Conservation (phyloP, 1,140 invertebrate species). For the Schmidtea mediterranea region DNA sequence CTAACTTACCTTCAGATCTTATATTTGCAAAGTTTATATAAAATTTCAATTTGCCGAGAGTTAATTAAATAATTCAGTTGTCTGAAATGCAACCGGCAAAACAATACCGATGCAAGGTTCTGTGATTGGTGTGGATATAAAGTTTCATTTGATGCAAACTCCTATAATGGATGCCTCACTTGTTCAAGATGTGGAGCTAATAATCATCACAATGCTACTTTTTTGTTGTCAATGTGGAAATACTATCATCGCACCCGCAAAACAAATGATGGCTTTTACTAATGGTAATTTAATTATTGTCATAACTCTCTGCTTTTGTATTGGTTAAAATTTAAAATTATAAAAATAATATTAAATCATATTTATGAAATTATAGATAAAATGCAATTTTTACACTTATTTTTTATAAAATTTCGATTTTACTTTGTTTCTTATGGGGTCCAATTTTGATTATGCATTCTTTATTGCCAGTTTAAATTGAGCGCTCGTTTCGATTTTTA, state of each 20-base stretch:
- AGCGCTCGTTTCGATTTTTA: no score
- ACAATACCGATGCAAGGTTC: slow-evolving; percentile 18
- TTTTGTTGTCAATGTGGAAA: slow-evolving; percentile 16
- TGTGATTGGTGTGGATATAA: slow-evolving; percentile 23
- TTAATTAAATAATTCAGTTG: slow-evolving; percentile 12
- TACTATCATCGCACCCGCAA: slow-evolving; percentile 12
- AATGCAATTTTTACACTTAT: no score
- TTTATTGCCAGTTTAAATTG: no score
- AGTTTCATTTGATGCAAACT: slow-evolving; percentile 8
- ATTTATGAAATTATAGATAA: no score
- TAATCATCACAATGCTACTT: slow-evolving; percentile 15
- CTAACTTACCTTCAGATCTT: background rate
- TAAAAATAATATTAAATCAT: no score
- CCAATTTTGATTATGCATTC: no score
- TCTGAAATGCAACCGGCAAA: slow-evolving; percentile 18
- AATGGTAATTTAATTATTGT: background rate
- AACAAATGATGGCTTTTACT: slow-evolving; percentile 8
- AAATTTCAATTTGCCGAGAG: slow-evolving; percentile 7
- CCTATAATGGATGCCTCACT: slow-evolving; percentile 6
- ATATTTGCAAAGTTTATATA: background rate
- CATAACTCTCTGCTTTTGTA: no score
- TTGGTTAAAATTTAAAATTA: no score
- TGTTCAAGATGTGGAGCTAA: slow-evolving; percentile 15
- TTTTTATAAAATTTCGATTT: no score
- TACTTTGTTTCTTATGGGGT: no score